A percentile compares a stretch with the other conserved stretches of the same genome.
Conservation (phyloP, 1,140 invertebrate species). For the Pseudobourletiella spinata region DNA sequence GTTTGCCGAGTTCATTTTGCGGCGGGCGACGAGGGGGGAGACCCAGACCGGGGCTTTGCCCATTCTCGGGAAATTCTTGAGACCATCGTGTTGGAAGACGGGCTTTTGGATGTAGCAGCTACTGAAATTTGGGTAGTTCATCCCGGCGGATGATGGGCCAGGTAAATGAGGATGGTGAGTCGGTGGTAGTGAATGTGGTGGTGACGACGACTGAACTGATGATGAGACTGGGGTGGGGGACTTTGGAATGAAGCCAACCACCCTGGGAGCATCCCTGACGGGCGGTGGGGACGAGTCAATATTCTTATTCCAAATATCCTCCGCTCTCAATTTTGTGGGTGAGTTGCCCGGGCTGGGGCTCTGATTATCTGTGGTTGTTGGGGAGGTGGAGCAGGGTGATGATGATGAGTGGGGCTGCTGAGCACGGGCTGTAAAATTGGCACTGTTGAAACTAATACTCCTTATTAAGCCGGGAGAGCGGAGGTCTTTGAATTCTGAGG, state of each 20-base stretch:
- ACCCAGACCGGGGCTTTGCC: constrained; percentile 30
- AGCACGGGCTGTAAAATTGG: no score
- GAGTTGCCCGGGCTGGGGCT: not conserved
- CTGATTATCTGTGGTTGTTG: no score
- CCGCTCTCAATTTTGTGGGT: not conserved
- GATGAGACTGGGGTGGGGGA: not conserved
- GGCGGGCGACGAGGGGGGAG: constrained; percentile 22
- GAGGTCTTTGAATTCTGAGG: not conserved
- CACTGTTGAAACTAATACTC: not conserved
- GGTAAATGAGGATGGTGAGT: not conserved
- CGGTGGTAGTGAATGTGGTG: not conserved
- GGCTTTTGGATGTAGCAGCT: constrained; percentile 9
- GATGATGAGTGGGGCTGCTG: no score
- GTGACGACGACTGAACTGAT: not conserved
- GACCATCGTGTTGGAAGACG: not conserved
- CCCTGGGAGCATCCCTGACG: not conserved
- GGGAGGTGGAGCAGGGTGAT: no score
- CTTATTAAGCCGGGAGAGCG: not conserved
- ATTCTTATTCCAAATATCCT: constrained; percentile 6
- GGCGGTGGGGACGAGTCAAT: not conserved
- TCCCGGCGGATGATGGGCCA: not conserved
- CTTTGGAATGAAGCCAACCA: not conserved
- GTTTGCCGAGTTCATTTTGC: not conserved
- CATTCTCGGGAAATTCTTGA: constrained; percentile 16
- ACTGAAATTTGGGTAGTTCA: constrained; percentile 12